Percentiles rank a stretch among this genome's conserved stretches.
Conservation (phyloP, 2,113 vertebrate genomes). For the Chaetops frenatus region DNA sequence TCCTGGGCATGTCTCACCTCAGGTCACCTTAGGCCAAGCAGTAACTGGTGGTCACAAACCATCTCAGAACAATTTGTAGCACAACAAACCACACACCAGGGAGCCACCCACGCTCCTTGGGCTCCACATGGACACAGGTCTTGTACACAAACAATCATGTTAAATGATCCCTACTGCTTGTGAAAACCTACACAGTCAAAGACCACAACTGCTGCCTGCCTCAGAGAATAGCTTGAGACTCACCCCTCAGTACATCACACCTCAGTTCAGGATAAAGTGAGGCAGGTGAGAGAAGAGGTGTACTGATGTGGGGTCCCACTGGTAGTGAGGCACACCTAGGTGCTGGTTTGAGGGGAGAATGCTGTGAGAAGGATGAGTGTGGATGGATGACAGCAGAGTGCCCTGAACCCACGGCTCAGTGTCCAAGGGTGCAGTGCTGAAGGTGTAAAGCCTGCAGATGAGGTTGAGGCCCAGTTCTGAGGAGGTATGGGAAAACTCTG, state of each 20-base stretch:
- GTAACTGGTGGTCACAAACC: not conserved
- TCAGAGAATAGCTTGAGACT: not conserved
- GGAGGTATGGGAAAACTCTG: not conserved
- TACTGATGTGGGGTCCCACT: not conserved
- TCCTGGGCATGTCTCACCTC: not conserved
- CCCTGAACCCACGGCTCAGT: not conserved
- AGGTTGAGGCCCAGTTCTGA: not conserved
- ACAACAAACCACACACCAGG: not conserved
- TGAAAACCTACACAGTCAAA: not conserved
- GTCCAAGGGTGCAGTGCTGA: not conserved
- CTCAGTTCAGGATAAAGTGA: not conserved
- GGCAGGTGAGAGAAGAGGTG: not conserved
- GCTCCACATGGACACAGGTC: not conserved
- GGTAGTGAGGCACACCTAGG: not conserved
- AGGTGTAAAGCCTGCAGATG: not conserved
- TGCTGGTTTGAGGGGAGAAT: not conserved
- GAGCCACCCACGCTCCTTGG: not conserved
- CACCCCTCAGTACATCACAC: not conserved
- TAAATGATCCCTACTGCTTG: not conserved
- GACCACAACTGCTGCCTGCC: not conserved
- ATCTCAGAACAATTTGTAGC: not conserved
- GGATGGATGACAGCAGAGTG: accelerated
- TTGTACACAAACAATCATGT: not conserved
- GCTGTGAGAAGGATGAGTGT: not conserved
- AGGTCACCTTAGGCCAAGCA: not conserved